A percentile compares a stretch with the other conserved stretches of the same genome.
phyloP scores from a whole-genome alignment of 2,113 vertebrate species.

The Notiomystis cincta region DNA sequence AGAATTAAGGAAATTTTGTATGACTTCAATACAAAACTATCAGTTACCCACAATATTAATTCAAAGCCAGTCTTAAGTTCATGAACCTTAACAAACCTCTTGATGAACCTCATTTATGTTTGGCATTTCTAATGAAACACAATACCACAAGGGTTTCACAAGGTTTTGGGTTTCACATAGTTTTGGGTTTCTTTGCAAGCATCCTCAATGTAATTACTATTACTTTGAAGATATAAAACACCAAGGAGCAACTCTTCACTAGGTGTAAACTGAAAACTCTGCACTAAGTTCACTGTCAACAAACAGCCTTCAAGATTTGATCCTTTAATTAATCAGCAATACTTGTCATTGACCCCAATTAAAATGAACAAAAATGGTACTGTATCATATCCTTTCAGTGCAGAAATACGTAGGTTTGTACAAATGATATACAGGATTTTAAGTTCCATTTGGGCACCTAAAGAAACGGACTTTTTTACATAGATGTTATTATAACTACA shows the following conservation, averaged over 20 bases:
- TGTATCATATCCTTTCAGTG: neutral
- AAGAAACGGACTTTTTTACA: neutral
- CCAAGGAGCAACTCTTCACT: neutral
- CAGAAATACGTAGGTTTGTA: neutral
- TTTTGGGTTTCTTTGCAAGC: conserved; percentile 6
- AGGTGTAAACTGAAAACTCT: neutral
- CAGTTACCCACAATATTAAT: neutral
- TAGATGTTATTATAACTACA: neutral
- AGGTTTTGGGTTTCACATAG: neutral
- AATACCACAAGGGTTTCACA: neutral
- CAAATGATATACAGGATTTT: neutral
- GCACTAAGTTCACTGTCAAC: neutral
- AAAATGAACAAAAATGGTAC: neutral
- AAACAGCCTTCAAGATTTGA: neutral
- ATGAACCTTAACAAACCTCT: neutral
- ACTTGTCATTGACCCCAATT: neutral
- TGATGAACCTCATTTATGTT: neutral
- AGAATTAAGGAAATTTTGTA: neutral
- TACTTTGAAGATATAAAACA: neutral
- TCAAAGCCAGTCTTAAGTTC: neutral
- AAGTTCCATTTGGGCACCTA: neutral
- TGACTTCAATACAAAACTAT: neutral
- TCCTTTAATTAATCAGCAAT: neutral
- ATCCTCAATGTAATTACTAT: neutral
- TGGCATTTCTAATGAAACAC: neutral